Base-by-base conservation (phyloP, 2,888 invertebrate genomes). In the Ormyrus pomaceus region DNA sequence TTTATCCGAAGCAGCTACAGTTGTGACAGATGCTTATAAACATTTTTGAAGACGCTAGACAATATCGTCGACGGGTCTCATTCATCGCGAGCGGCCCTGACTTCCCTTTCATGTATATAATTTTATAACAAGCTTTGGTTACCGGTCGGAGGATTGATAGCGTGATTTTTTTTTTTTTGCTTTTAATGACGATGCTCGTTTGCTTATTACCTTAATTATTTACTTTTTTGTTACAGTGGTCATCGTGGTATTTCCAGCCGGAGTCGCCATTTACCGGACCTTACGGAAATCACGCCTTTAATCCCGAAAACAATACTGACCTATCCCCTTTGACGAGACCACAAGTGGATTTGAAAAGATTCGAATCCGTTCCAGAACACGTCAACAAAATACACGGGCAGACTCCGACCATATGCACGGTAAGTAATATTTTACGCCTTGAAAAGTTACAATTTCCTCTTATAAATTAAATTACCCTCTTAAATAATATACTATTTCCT, bases 321-420 rank as follows among this genome's bases (percentile, higher is more conserved):
- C 11, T 73, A 6, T 68, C 77, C 45, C 11, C 76, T 46, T 69
- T 77, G 48, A 66, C 85, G 46, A 83, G 83, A 70, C 81, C 87
- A 6, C 84, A 86, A 34, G 65, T 84, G 7, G 88, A 88, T 5
- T 55, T 82, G 19, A 88, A 88, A 76, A 82, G 77, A 50, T 82
- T 82, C 53, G 86, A 87, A 34, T 81, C 82, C 11, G 77, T 85
- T n/a, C 80, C 85, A 11, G 77, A 85, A 70, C 85, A 88, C 74
- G 82, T 83, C 65, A 86, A 83, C 72, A 89, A 87, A 70, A 84
- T 90, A 53, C 90, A 90, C 59, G 90, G 90, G 13, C 89, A 90
- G 81, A 87, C 87, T 51, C 90, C 90, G 55, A 90, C 89, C 19
- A 90, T 90, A 82, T 89, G 89, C 83, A 88, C 88, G 83, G 90